Evolutionary conservation across 2,888 invertebrate species (phyloP).

Genomic region (Hydrotaea cyrtoneurina): DNA sequence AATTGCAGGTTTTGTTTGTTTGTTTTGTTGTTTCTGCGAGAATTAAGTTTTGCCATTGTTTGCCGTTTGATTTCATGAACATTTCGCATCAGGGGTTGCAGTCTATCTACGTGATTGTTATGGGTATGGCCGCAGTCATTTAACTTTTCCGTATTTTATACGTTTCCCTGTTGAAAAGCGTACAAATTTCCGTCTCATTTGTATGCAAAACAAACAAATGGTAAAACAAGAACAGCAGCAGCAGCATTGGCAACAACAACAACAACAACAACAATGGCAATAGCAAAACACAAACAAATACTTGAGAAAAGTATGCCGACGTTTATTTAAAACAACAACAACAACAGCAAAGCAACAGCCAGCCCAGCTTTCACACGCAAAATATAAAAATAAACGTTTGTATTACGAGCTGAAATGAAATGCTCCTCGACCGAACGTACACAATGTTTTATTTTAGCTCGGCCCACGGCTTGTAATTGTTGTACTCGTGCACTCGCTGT

Average conservation of each 20-base stretch:
- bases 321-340: constrained; percentile 13
- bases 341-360: too few relatives aligned
- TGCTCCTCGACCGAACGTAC: too few relatives aligned
- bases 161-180: constrained; percentile 36
- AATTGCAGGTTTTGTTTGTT: constrained; percentile 16
- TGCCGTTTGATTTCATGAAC: constrained; percentile 19
- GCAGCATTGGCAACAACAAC: too few relatives aligned
- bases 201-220: constrained; percentile 35
- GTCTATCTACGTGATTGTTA: not conserved
- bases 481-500: not conserved
- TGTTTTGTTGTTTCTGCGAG: not conserved
- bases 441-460: too few relatives aligned
- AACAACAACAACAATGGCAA: too few relatives aligned
- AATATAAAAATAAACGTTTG: not conserved
- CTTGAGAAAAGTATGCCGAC: constrained; percentile 42
- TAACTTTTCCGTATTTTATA: constrained; percentile 39
- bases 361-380: not conserved
- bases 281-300: constrained; percentile 35
- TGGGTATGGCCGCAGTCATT: not conserved
- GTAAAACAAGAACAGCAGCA: constrained; percentile 10
- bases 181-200: constrained; percentile 36
- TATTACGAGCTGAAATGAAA: not conserved
- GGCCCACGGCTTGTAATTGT: not conserved
- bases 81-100: not conserved
- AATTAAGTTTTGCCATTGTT: constrained; percentile 26